Percentiles rank a stretch among this genome's conserved stretches.
Conservation (phyloP, 30 jellyfish, hydroid and myxozoan species). For the Pseudorhiza aurosa region DNA sequence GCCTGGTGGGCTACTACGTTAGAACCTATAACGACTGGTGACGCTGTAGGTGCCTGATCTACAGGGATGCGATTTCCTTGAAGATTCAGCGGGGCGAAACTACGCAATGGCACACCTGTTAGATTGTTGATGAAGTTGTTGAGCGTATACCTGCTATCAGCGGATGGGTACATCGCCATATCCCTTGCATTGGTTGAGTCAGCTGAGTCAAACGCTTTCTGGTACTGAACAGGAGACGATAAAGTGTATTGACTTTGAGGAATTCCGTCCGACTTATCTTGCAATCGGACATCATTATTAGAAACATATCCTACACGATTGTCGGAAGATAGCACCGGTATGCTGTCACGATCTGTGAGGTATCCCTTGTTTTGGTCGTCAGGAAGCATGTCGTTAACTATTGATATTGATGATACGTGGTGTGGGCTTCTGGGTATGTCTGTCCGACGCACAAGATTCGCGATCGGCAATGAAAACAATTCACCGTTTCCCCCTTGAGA, state of each 20-base stretch:
- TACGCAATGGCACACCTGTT: conserved; percentile 19
- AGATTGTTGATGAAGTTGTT: neutral
- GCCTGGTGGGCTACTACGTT: neutral
- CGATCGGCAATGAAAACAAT: conserved; percentile 58
- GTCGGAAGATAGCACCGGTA: conserved; percentile 12
- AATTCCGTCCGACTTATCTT: neutral
- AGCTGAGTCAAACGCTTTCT: neutral
- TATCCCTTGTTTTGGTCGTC: conserved; percentile 19
- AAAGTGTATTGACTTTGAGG: neutral
- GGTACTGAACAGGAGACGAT: neutral
- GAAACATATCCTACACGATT: neutral
- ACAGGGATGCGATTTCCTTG: neutral
- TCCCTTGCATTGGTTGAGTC: neutral
- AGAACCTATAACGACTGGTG: conserved; percentile 26
- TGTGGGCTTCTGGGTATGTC: conserved; percentile 58
- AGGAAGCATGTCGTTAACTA: conserved; percentile 58
- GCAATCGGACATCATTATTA: neutral
- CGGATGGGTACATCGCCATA: conserved; percentile 6
- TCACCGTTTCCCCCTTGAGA: conserved; percentile 3
- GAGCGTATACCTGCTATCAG: neutral
- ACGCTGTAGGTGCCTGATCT: conserved; percentile 30
- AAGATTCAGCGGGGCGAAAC: neutral
- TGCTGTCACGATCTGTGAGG: conserved; percentile 39
- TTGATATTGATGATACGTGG: conserved; percentile 52
- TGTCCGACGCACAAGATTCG: conserved; percentile 57